Evolutionary conservation across 2,888 invertebrate genomes (phyloP).

Genomic region (Ferrisia virgata): DNA sequence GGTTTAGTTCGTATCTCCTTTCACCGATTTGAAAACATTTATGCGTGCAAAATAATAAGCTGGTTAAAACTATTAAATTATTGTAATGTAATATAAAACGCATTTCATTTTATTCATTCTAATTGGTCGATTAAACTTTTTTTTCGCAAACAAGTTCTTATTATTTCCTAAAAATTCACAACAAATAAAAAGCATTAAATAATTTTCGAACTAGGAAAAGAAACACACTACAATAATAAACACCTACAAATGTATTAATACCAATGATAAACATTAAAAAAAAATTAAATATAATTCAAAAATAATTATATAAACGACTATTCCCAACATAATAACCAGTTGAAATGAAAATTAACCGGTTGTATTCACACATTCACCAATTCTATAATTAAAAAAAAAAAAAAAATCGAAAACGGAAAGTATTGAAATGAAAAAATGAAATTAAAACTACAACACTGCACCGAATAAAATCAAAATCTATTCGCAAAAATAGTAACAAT

Average conservation of each 20-base stretch:
- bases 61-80: background rate
- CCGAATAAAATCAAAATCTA: background rate
- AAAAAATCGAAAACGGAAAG: background rate
- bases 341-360: background rate
- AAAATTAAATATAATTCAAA: background rate
- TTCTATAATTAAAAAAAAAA: background rate
- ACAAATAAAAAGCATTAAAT: background rate
- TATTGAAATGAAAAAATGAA: background rate
- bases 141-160: background rate
- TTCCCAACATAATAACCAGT: background rate
- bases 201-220: background rate
- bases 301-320: no score
- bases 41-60: background rate
- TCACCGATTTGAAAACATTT: background rate
- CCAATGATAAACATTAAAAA: background rate
- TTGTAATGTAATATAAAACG: background rate
- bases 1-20: no score
- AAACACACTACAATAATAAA: background rate
- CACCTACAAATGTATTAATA: background rate
- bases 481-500: background rate
- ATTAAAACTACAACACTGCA: background rate
- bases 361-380: background rate
- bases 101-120: background rate
- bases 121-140: background rate
- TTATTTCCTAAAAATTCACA: background rate